Conservation (phyloP, 2,797 vertebrate species). For the Acanthopagrus latus region DNA sequence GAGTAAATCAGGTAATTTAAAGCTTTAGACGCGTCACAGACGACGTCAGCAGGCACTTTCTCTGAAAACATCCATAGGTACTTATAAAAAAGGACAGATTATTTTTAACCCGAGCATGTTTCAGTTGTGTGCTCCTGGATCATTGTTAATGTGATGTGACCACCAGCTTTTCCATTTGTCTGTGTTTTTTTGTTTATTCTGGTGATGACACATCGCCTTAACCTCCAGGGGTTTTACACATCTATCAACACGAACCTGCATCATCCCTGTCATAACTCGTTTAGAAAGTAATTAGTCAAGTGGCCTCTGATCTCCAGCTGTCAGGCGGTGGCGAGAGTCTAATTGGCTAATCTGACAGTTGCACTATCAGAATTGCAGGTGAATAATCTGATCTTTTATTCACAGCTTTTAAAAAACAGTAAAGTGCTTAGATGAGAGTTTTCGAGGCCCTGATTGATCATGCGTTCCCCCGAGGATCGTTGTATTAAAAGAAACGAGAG, state of each 20-base stretch:
- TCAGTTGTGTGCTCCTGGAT: slow-evolving; percentile 24
- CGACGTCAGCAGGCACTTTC: background rate
- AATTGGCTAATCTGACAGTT: slow-evolving; percentile 44
- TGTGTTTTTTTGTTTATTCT: slow-evolving; percentile 47
- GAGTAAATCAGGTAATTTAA: background rate
- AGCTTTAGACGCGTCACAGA: background rate
- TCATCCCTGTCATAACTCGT: slow-evolving; percentile 54
- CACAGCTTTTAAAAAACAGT: background rate
- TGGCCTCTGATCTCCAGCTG: slow-evolving; percentile 56
- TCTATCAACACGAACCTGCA: slow-evolving; percentile 51
- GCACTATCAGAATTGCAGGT: slow-evolving; percentile 6
- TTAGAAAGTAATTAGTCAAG: slow-evolving; percentile 65
- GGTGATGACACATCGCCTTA: slow-evolving; percentile 38
- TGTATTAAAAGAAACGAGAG: slow-evolving; percentile 10
- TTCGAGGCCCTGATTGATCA: slow-evolving; percentile 5
- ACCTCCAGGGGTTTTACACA: slow-evolving; percentile 43
- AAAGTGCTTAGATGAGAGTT: background rate
- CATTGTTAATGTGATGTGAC: slow-evolving; percentile 53
- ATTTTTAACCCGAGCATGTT: slow-evolving; percentile 28
- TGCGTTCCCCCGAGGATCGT: background rate
- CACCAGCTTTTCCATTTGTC: slow-evolving; percentile 52
- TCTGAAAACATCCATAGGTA: slow-evolving; percentile 8
- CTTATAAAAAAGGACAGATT: slow-evolving; percentile 12
- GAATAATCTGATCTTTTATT: slow-evolving; percentile 41
- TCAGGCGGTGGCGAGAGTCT: slow-evolving; percentile 30